phyloP scores from a whole-genome alignment of 1,140 invertebrate genomes.

The Pseudomyrmex flavicornis region DNA sequence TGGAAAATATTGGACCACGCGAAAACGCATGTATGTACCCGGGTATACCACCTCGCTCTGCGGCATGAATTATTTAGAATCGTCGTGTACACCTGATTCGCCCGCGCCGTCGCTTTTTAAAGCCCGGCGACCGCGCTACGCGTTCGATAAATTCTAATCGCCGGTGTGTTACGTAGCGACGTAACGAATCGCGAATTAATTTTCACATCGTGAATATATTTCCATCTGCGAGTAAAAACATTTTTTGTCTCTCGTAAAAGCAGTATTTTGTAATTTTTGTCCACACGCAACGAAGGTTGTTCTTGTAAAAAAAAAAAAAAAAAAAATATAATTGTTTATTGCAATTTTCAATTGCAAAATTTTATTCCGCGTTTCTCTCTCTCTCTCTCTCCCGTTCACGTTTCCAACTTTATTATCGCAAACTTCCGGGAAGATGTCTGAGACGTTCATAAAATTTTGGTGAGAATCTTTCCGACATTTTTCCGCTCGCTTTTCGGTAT shows the following conservation, averaged over 20 bases:
- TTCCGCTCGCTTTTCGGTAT: constrained; percentile 16
- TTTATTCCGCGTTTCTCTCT: not conserved
- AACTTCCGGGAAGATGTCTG: not conserved
- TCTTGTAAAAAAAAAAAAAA: not conserved
- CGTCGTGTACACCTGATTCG: constrained; percentile 12
- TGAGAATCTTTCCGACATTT: not conserved
- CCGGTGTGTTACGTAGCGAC: not conserved
- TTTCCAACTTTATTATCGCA: not conserved
- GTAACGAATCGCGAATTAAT: constrained; percentile 22
- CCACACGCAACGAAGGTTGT: too few relatives aligned
- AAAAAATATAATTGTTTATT: not conserved
- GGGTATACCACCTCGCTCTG: constrained; percentile 1
- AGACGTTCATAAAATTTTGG: constrained; percentile 16
- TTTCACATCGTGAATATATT: not conserved
- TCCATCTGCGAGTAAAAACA: not conserved
- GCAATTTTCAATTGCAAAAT: not conserved
- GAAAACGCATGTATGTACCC: constrained; percentile 16
- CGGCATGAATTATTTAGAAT: constrained; percentile 57
- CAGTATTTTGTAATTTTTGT: not conserved
- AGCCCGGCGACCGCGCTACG: not conserved
- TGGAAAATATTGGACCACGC: constrained; percentile 40
- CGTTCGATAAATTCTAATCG: constrained; percentile 30
- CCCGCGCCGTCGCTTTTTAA: constrained; percentile 20
- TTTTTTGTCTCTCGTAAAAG: not conserved
- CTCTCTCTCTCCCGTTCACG: too few relatives aligned